Evolutionary conservation across 2,888 invertebrate species (phyloP).

Genomic region (Eupeodes latifasciatus): DNA sequence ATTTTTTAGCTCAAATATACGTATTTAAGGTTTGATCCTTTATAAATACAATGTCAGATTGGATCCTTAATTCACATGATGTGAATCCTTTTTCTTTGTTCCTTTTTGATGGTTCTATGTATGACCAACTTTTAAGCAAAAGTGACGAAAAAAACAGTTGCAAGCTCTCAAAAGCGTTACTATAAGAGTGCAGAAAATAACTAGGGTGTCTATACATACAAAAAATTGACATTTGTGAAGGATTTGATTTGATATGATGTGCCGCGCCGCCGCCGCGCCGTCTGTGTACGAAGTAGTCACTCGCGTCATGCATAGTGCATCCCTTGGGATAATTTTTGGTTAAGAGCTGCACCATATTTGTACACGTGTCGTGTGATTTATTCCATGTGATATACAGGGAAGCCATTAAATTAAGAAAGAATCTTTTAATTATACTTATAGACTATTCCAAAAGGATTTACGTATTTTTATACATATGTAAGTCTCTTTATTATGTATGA

Average conservation of each 20-base stretch:
- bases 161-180: slow-evolving; percentile 6
- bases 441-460: not conserved
- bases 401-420: slow-evolving; percentile 39
- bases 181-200: not conserved
- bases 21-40: slow-evolving; percentile 13
- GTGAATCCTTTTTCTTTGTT: not conserved
- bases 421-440: slow-evolving; percentile 55
- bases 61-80: not conserved
- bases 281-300: not conserved
- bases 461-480: not conserved
- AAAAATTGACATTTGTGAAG: slow-evolving; percentile 14
- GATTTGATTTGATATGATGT: not conserved
- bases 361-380: slow-evolving; percentile 48
- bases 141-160: not conserved
- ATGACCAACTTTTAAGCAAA: slow-evolving; percentile 10
- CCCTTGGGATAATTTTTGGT: slow-evolving; percentile 15
- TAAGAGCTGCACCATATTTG: slow-evolving; percentile 19
- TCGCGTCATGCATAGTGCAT: not conserved
- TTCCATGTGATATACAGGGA: slow-evolving; percentile 8
- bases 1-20: not conserved
- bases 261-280: not conserved
- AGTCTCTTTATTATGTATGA: slow-evolving; percentile 10
- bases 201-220: not conserved
- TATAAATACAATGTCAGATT: slow-evolving; percentile 4
- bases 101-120: slow-evolving; percentile 15